Evolutionary conservation across 2,888 invertebrate genomes (phyloP), one percentile per base, ranked within the genome.

Genomic region (Diaperis boleti): DNA sequence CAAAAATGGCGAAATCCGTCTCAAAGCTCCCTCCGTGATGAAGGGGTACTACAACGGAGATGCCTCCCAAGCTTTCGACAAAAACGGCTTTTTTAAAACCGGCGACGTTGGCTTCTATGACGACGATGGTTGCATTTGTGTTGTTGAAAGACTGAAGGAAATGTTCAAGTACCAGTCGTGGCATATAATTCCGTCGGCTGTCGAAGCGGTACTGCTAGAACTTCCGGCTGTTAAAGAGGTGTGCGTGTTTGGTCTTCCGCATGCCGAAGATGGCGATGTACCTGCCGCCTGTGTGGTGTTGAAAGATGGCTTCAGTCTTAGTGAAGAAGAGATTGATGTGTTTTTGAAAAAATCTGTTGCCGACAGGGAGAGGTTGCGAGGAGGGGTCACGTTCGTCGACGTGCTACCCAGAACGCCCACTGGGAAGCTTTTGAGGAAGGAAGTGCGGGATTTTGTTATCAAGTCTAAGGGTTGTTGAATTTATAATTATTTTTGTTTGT

Each of bases 1-100:
- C 20, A 18, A 42, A 11, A 74, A 75, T 1, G 86, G 86, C 11
- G 86, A 86, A 69, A 72, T 86, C 13, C 82, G 83, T 79, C 22
- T 84, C 1, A 84, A 82, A 74, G 82, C 74, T 1, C 59, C 68
- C 8, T 64, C 68, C 22, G 35, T 70, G 13, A 75, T 79, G 65
- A 72, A 82, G 78, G 83, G 81, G 1, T 86, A 85, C 67, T 81
- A 82, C 69, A 67, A 67, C 31, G 10, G n/a, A 6, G 54, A 59
- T 37, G 20, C 59, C 18, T n/a, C 61, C 31, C 33, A 52, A 5
- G 57, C 35, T 31, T 66, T 64, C 29, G 77, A 76, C 49, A 49
- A 64, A 11, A 74, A 76, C 1, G 75, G 75, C 13, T 78, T 67
- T 54, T 47, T 76, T 10, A 73, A 69, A 64, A 70, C 72, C 1